Evolutionary conservation across 2,888 invertebrate species (phyloP), one percentile per base, ranked within the genome.

Genomic region (Imbricaverruca yamaguchii): DNA sequence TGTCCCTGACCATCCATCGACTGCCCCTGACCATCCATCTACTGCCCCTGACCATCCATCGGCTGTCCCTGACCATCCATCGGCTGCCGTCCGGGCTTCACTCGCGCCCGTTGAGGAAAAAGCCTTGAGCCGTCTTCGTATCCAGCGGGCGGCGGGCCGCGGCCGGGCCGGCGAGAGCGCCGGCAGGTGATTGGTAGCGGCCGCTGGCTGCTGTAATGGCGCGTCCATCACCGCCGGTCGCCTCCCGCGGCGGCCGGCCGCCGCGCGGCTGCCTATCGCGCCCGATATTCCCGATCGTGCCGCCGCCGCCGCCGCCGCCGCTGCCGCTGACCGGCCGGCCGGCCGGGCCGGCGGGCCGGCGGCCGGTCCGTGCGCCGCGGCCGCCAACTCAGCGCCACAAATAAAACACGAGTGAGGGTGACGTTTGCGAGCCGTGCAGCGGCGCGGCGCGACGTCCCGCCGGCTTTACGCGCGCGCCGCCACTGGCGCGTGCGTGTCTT

Each of bases 111-210:
- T 39, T 12, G 55, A 59, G 65, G 74, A 74, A 74, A 74, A 74
- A 55, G 74, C 74, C 74, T 74, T 74, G 74, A 74, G 74, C 74
- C 65, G 53, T 74, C 18, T 21, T 21, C 74, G 74, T 21, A n/a
- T 53, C 18, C 74, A 21, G 55, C n/a, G 74, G 39, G 23, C n/a
- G 18, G n/a, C 11, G 23, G 21, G 10, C 9, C 53, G 21, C 23
- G 55, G 74, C 74, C 74, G 39, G 12, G 13, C 18, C 53, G 25
- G 55, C 74, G 74, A 69, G 74, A 53, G 21, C 18, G 74, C 59
- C 10, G 65, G 74, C 55, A 18, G 18, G 9, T 65, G 65, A 65
- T 89, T 90, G 83, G 91, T 92, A 84, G 89, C 88, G 12, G 81
- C 78, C 74, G 79, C 59, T 67, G 53, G 53, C 79, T 74, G 67